Evolutionary conservation across 1,140 invertebrate species (phyloP).

Genomic region (Mactra quadrangularis): DNA sequence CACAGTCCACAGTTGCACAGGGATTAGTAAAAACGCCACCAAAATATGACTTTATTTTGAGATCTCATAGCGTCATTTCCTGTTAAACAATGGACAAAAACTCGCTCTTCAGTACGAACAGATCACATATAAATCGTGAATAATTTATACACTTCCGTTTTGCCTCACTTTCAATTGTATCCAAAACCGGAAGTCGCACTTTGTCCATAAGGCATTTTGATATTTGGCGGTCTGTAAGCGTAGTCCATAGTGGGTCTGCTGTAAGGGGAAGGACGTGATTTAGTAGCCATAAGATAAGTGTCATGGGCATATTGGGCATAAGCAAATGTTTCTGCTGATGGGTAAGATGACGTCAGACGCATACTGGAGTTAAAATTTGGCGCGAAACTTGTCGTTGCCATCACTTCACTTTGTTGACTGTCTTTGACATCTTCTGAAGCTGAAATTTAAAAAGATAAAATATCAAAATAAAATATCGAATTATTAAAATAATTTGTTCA

Average conservation of each 20-base stretch:
- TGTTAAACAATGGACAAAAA: too few species aligned
- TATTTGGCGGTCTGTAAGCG: constrained; percentile 63
- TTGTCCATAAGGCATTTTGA: constrained; percentile 64
- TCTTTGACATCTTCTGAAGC: constrained; percentile 64
- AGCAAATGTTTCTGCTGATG: constrained; percentile 61
- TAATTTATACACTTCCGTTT: too few species aligned
- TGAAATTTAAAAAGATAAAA: constrained; percentile 55
- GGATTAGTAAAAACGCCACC: too few species aligned
- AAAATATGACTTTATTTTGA: too few species aligned
- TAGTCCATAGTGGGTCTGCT: constrained; percentile 65
- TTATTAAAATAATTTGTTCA: too few species aligned
- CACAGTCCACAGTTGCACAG: too few species aligned
- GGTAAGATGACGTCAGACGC: constrained; percentile 63
- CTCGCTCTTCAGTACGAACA: too few species aligned
- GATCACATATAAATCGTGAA: too few species aligned
- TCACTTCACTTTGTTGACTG: constrained; percentile 52
- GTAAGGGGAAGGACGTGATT: constrained; percentile 67
- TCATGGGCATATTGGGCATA: constrained; percentile 69
- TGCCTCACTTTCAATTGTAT: constrained; percentile 56
- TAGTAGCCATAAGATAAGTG: constrained; percentile 70
- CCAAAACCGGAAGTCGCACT: constrained; percentile 62
- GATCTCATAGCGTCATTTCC: too few species aligned
- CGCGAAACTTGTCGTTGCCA: constrained; percentile 44
- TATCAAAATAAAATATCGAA: too few species aligned
- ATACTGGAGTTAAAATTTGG: constrained; percentile 62